Evolutionary conservation across 1,140 invertebrate species (phyloP).

Genomic region (Bombus turneri): DNA sequence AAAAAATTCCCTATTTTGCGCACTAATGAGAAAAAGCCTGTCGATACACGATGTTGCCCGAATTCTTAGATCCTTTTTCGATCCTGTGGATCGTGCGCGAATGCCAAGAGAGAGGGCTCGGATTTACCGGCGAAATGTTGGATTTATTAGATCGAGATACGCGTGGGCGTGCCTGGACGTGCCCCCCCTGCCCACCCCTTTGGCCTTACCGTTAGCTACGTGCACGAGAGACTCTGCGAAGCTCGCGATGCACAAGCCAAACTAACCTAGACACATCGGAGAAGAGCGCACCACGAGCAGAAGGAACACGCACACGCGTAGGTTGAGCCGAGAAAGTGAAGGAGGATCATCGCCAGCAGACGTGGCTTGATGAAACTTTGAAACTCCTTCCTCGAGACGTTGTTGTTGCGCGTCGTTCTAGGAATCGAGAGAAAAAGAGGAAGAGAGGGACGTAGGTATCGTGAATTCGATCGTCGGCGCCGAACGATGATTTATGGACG

Average conservation of each 20-base stretch:
- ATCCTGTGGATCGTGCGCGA: conserved; percentile 57
- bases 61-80: conserved; percentile 48
- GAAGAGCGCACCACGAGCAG: not conserved
- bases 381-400: conserved; percentile 33
- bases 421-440: conserved; percentile 58
- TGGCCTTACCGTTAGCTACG: conserved; percentile 66
- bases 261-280: conserved; percentile 43
- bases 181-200: conserved; percentile 54
- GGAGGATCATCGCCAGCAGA: conserved; percentile 33
- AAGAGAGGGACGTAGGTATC: conserved; percentile 57
- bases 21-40: not conserved
- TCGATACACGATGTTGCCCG: conserved; percentile 27
- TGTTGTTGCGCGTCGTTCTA: conserved; percentile 62
- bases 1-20: not conserved
- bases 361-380: conserved; percentile 51
- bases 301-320: conserved; percentile 52
- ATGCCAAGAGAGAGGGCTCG: conserved; percentile 73
- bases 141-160: conserved; percentile 83
- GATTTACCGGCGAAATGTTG: conserved; percentile 82
- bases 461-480: conserved; percentile 70
- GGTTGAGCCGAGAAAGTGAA: conserved; percentile 18
- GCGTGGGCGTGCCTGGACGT: conserved; percentile 79
- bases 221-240: conserved; percentile 48
- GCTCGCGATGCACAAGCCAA: conserved; percentile 41
- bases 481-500: conserved; percentile 65